Conservation (phyloP, 2,113 vertebrate genomes). For the Microcebus tavaratra region DNA sequence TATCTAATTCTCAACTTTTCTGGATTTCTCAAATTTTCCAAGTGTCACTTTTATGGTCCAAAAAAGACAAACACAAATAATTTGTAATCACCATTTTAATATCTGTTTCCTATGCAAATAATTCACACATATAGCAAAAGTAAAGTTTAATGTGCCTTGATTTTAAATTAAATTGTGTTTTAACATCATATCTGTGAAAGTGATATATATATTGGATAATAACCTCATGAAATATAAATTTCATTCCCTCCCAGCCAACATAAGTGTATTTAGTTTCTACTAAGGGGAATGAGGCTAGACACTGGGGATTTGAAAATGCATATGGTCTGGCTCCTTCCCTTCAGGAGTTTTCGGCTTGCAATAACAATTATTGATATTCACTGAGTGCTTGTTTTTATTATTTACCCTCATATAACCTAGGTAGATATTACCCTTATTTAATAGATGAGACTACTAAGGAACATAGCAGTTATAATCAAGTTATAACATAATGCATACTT, state of each 20-base stretch:
- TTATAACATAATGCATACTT: neutral
- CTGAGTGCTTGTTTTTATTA: neutral
- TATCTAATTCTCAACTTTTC: constrained; percentile 3
- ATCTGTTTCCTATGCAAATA: neutral
- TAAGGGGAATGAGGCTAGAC: neutral
- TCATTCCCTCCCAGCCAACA: neutral
- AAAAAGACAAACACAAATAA: neutral
- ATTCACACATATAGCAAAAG: neutral
- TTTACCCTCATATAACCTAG: neutral
- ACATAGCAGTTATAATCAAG: neutral
- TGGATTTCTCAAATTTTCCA: neutral
- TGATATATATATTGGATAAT: neutral
- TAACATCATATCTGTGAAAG: neutral
- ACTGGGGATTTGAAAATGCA: neutral
- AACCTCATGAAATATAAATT: constrained; percentile 22
- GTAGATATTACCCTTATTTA: neutral
- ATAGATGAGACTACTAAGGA: neutral
- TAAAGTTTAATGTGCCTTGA: neutral
- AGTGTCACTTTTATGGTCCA: neutral
- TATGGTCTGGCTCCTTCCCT: neutral
- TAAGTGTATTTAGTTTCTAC: neutral
- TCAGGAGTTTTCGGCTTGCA: neutral
- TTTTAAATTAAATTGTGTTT: neutral
- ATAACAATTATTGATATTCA: neutral
- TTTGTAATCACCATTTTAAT: constrained; percentile 10